These are phyloP conservation scores for Perizoma flavofasciatum DNA, from an alignment of 2,888 invertebrate species.

Conservation along the genomic window DNA sequence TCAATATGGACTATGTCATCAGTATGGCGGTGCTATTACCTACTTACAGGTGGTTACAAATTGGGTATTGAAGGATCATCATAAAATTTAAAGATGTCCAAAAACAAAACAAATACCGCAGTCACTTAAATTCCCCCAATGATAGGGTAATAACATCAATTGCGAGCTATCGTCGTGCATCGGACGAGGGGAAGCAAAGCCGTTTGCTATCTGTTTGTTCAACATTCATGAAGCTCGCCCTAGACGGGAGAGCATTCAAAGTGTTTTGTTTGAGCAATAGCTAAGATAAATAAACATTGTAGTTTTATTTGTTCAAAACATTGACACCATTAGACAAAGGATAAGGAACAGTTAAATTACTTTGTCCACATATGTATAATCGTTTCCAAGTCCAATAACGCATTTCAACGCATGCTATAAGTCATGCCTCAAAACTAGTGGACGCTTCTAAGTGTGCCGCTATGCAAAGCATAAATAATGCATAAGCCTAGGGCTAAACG, in stretches of 20 bases:
- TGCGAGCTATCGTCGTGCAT: conserved; percentile 40
- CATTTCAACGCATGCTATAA: no score
- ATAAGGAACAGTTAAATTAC: no score
- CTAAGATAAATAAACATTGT: conserved; percentile 10
- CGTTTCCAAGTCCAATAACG: no score
- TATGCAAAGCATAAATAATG: no score
- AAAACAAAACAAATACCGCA: conserved; percentile 15
- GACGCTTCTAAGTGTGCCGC: no score
- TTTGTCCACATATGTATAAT: no score
- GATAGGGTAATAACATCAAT: conserved; percentile 38
- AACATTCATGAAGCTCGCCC: conserved; percentile 60
- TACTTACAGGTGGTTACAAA: no score
- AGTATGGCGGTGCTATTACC: no score
- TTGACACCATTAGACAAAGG: not conserved
- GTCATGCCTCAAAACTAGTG: no score
- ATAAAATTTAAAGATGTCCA: not conserved
- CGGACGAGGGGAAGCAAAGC: conserved; percentile 45
- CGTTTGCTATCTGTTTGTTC: conserved; percentile 58
- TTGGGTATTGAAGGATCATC: no score
- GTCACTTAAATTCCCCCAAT: conserved; percentile 19
- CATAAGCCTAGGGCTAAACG: no score
- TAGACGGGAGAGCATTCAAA: conserved; percentile 29
- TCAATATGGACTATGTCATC: no score
- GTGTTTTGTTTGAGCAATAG: conserved; percentile 41
- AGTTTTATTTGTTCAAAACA: not conserved